Evolutionary conservation across 2,797 vertebrate genomes (phyloP).

Genomic region (Takifugu rubripes): DNA sequence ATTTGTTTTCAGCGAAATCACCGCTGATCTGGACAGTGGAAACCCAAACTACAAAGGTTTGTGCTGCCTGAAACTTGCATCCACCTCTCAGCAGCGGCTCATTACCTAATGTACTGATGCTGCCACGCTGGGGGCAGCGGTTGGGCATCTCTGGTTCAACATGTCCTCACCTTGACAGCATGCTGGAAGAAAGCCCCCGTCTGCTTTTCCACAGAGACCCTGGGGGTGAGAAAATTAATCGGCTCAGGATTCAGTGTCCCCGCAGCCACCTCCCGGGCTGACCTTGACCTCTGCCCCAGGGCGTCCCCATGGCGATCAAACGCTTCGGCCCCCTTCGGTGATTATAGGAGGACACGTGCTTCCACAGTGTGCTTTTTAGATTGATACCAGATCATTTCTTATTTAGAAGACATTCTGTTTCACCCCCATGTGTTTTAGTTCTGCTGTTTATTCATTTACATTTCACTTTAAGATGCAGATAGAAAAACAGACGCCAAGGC

Average conservation of each 20-base stretch:
- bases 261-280: slow-evolving; percentile 25
- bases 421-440: too few relatives aligned
- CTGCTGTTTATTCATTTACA: too few relatives aligned
- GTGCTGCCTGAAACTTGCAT: slow-evolving; percentile 5
- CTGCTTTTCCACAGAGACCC: slow-evolving; percentile 49
- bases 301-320: slow-evolving; percentile 25
- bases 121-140: slow-evolving; percentile 37
- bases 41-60: too few relatives aligned
- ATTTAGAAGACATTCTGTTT: too few relatives aligned
- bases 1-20: too few relatives aligned
- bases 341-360: not conserved
- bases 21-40: too few relatives aligned
- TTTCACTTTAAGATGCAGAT: too few relatives aligned
- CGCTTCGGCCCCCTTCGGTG: not conserved
- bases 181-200: slow-evolving; percentile 56
- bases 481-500: too few relatives aligned
- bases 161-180: slow-evolving; percentile 54
- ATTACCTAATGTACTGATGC: slow-evolving; percentile 62
- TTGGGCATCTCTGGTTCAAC: slow-evolving; percentile 38
- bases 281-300: slow-evolving; percentile 48
- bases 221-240: slow-evolving; percentile 64
- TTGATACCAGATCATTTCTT: too few relatives aligned
- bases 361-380: not conserved
- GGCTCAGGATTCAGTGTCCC: slow-evolving; percentile 61
- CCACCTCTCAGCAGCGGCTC: slow-evolving; percentile 29